Evolutionary conservation across 2,113 vertebrate species (phyloP).

Genomic region (Nettapus auritus): DNA sequence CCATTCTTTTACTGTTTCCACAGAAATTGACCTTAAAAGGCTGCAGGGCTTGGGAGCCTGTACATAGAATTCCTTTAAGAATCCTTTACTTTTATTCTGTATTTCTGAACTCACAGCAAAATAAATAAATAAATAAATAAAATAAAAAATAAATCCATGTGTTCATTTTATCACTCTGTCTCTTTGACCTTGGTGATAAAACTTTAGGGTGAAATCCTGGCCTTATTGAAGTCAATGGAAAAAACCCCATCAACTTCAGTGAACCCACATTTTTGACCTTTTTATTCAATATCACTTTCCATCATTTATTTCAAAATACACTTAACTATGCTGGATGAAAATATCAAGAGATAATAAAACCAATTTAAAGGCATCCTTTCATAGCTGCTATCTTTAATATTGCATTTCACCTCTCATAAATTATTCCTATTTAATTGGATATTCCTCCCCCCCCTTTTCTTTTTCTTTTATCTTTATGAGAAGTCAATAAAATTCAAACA

Average conservation of each 20-base stretch:
- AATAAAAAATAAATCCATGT: neutral
- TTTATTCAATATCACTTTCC: neutral
- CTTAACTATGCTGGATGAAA: neutral
- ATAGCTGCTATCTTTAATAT: neutral
- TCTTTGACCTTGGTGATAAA: constrained; percentile 19
- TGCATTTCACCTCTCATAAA: neutral
- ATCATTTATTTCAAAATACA: neutral
- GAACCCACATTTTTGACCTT: neutral
- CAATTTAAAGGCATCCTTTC: neutral
- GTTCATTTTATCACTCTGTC: constrained; percentile 9
- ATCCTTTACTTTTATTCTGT: neutral
- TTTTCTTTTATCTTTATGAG: neutral
- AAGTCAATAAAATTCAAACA: neutral
- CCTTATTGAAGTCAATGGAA: neutral
- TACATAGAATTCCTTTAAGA: neutral
- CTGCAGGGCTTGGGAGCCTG: neutral
- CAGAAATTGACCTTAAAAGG: constrained; percentile 16
- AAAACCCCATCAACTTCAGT: neutral
- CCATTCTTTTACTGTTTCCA: constrained; percentile 21
- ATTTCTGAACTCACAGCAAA: neutral
- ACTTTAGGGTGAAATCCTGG: neutral
- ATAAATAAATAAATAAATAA: neutral
- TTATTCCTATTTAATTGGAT: neutral
- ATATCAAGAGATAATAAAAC: neutral
- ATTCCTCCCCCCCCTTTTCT: neutral